phyloP scores from a whole-genome alignment of 1,140 invertebrate genomes.

The Heliothis virescens region DNA sequence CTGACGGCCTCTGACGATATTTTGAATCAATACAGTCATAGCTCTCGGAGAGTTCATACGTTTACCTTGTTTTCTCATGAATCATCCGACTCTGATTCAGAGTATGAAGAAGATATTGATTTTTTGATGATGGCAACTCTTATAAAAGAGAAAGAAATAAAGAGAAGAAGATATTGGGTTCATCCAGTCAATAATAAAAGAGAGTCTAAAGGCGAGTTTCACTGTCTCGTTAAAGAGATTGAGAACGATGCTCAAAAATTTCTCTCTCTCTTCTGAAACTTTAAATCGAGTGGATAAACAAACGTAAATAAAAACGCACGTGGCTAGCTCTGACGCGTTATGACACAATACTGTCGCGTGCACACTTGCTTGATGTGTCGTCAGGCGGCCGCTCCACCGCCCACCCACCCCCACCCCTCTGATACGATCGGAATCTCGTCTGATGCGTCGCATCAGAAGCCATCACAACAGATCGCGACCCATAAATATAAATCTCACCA shows the following conservation, averaged over 20 bases:
- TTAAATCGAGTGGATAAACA: no score
- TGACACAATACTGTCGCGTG: no score
- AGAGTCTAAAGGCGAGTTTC: slow-evolving; percentile 49
- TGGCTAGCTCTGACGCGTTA: no score
- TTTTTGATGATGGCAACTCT: slow-evolving; percentile 40
- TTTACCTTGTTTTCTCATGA: slow-evolving; percentile 49
- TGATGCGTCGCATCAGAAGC: no score
- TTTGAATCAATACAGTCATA: slow-evolving; percentile 41
- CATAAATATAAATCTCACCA: no score
- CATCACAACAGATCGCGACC: no score
- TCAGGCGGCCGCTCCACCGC: no score
- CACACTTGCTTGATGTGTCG: no score
- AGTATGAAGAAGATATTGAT: slow-evolving; percentile 50
- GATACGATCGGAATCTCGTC: no score
- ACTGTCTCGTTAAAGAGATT: slow-evolving; percentile 49
- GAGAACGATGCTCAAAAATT: slow-evolving; percentile 49
- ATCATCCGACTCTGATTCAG: slow-evolving; percentile 49
- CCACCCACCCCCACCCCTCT: no score
- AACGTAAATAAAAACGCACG: no score
- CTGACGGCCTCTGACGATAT: slow-evolving; percentile 11
- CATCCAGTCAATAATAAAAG: slow-evolving; percentile 55
- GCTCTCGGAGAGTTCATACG: slow-evolving; percentile 46
- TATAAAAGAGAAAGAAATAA: slow-evolving; percentile 50
- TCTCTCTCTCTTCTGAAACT: no score
- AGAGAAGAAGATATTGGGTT: slow-evolving; percentile 55